These are phyloP conservation scores for Steromphala cineraria DNA, from an alignment of 2,888 invertebrate species.

Conservation along the genomic window DNA sequence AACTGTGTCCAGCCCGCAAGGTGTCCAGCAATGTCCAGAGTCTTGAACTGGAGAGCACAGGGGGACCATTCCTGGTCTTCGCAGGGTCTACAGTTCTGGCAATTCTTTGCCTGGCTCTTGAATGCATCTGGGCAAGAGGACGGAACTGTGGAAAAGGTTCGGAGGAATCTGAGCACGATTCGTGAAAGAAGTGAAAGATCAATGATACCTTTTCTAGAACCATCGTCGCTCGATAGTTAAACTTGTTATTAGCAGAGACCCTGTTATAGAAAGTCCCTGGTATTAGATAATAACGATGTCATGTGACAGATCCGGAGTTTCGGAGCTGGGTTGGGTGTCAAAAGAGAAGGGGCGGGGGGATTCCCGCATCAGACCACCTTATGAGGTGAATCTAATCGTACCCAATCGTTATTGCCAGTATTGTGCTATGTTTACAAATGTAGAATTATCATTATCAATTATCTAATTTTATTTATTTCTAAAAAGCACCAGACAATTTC, in stretches of 20 bases:
- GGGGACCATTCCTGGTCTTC: slow-evolving; percentile 42
- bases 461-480: background rate
- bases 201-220: background rate
- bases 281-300: too few species aligned
- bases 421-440: too few species aligned
- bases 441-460: too few species aligned
- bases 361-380: too few species aligned
- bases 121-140: background rate
- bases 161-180: background rate
- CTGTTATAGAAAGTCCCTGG: too few species aligned
- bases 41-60: slow-evolving; percentile 41
- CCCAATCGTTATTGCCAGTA: too few species aligned
- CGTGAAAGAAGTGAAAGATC: background rate
- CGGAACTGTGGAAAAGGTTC: too few species aligned
- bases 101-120: slow-evolving; percentile 24
- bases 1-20: slow-evolving; percentile 21
- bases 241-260: too few species aligned
- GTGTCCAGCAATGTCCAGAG: slow-evolving; percentile 28
- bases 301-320: too few species aligned
- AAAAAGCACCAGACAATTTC: background rate
- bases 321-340: too few species aligned
- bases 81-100: slow-evolving; percentile 26
- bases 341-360: too few species aligned
- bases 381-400: too few species aligned
- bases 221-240: background rate